phyloP scores from a whole-genome alignment of 2,797 vertebrate genomes.

The Catostomus latipinnis region DNA sequence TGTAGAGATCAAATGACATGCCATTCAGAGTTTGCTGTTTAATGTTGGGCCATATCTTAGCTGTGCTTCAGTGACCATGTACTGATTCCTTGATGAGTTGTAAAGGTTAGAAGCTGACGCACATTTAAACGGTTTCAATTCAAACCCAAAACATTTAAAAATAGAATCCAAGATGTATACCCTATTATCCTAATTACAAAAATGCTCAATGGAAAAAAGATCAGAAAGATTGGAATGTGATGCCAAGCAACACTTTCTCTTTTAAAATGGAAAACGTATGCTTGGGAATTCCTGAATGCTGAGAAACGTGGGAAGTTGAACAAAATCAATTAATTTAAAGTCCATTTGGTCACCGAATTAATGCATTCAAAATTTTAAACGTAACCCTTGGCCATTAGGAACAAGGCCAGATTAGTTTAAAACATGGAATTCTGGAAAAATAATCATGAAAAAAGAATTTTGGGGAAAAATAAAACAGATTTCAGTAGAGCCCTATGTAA shows the following conservation, averaged over 20 bases:
- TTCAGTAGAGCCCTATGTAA: too few species aligned
- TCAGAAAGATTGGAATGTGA: constrained; percentile 22
- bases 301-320: neutral
- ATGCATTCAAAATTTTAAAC: too few species aligned
- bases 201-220: constrained; percentile 46
- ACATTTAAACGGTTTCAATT: constrained; percentile 41
- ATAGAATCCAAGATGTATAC: constrained; percentile 32
- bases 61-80: constrained; percentile 14
- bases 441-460: too few species aligned
- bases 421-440: too few species aligned
- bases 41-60: constrained; percentile 38
- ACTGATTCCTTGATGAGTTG: constrained; percentile 19
- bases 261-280: constrained; percentile 18
- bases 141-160: constrained; percentile 34
- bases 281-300: constrained; percentile 7
- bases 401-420: too few species aligned
- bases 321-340: neutral
- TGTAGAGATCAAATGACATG: constrained; percentile 21
- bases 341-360: neutral
- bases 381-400: too few species aligned
- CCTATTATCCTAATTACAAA: constrained; percentile 45
- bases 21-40: constrained; percentile 28
- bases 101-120: constrained; percentile 25
- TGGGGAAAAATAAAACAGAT: too few species aligned
- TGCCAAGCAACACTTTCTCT: constrained; percentile 8